These are phyloP conservation scores for Planiliza haematocheilus DNA, from an alignment of 2,113 vertebrate species.

Conservation along the genomic window DNA sequence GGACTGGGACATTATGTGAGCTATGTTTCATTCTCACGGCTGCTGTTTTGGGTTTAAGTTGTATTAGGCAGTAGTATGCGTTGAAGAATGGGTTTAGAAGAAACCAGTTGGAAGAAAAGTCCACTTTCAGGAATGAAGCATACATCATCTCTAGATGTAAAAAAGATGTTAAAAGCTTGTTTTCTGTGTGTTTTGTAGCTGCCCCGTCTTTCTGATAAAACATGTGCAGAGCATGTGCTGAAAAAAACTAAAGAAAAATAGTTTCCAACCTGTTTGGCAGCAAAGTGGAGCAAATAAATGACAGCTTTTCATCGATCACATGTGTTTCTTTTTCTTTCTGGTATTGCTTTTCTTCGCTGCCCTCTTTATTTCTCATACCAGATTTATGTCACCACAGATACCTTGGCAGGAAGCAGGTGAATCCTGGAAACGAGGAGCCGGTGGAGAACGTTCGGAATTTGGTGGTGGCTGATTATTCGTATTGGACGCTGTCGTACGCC, in stretches of 20 bases:
- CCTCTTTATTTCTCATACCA: background rate
- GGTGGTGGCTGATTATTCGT: conserved; percentile 91
- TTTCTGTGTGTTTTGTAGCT: conserved; percentile 3
- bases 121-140: background rate
- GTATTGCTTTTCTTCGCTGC: background rate
- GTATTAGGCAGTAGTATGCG: background rate
- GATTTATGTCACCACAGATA: conserved; percentile 82
- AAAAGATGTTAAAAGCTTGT: background rate
- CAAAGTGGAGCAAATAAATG: background rate
- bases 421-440: conserved; percentile 81
- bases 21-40: background rate
- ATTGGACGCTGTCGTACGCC: conserved; percentile 94
- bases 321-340: background rate
- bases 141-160: background rate
- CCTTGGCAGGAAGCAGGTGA: conserved; percentile 95
- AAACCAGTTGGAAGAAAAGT: background rate
- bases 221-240: conserved; percentile 37
- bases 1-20: conserved; percentile 96
- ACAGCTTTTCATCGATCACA: background rate
- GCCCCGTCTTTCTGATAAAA: background rate
- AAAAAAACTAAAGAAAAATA: conserved; percentile 1
- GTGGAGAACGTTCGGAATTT: conserved; percentile 88
- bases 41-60: background rate
- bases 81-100: background rate
- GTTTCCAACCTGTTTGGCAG: background rate